phyloP scores from a whole-genome alignment of 2,113 vertebrate genomes.

The Aspiorhynchus laticeps region DNA sequence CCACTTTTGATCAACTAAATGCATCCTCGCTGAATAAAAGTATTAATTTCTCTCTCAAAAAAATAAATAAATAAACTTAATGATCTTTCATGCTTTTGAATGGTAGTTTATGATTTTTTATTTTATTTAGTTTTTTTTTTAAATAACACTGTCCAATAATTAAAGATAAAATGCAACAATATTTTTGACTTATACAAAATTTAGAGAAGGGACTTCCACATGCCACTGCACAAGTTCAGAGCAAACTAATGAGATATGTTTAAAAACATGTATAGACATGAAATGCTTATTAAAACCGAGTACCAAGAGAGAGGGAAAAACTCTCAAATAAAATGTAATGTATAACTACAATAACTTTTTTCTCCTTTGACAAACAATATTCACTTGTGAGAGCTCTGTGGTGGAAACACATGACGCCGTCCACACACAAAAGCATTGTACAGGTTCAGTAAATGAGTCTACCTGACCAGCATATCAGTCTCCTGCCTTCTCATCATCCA shows the following conservation, averaged over 20 bases:
- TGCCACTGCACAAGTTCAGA: not conserved
- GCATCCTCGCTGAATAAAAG: not conserved
- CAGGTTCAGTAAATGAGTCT: conserved; percentile 39
- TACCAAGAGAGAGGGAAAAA: not conserved
- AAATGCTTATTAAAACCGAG: not conserved
- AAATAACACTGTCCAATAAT: too few relatives aligned
- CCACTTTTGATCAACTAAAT: not conserved
- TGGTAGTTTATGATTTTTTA: too few relatives aligned
- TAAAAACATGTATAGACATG: not conserved
- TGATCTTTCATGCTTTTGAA: not conserved
- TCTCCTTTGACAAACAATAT: not conserved
- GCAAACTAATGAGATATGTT: not conserved
- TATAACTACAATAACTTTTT: not conserved
- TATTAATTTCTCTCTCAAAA: not conserved
- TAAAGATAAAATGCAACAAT: not conserved
- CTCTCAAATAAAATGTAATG: not conserved
- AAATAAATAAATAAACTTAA: not conserved
- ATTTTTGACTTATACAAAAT: not conserved
- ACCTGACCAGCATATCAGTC: conserved; percentile 36
- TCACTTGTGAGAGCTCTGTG: conserved; percentile 1
- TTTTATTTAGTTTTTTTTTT: too few relatives aligned
- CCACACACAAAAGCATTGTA: not conserved
- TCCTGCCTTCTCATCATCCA: conserved; percentile 42
- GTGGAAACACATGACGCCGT: conserved; percentile 4
- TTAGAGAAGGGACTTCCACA: not conserved